Evolutionary conservation across 2,888 invertebrate genomes (phyloP).

Genomic region (Euclidia mi): DNA sequence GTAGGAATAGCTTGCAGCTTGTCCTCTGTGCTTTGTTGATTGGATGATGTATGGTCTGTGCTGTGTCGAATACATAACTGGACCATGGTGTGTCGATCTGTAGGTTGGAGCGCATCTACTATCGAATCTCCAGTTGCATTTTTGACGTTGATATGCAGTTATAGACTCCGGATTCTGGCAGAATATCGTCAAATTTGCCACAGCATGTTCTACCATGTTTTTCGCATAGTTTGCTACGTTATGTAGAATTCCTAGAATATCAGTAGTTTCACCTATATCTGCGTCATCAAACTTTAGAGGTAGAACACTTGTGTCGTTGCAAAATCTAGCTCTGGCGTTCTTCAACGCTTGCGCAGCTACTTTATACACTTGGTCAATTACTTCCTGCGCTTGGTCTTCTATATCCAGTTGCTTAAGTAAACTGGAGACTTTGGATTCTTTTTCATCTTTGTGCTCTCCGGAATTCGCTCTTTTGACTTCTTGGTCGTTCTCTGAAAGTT

Average conservation of each 20-base stretch:
- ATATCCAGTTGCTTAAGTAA: constrained; percentile 66
- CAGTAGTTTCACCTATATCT: constrained; percentile 29
- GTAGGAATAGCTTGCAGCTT: constrained; percentile 12
- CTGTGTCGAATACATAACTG: constrained; percentile 61
- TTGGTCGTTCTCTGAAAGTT: background rate
- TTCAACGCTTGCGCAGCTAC: constrained; percentile 64
- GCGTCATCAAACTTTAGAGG: constrained; percentile 14
- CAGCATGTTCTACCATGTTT: constrained; percentile 60
- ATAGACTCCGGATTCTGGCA: constrained; percentile 62
- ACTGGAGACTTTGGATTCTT: constrained; percentile 12
- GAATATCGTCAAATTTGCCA: constrained; percentile 67
- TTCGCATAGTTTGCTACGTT: constrained; percentile 60
- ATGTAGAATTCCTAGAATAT: constrained; percentile 65
- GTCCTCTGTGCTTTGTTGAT: constrained; percentile 59
- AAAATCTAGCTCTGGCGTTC: constrained; percentile 68
- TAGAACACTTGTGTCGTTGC: constrained; percentile 56
- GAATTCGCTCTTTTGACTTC: no score
- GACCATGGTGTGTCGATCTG: constrained; percentile 66
- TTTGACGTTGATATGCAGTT: constrained; percentile 57
- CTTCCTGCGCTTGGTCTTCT: constrained; percentile 60
- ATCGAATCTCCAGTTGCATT: constrained; percentile 24
- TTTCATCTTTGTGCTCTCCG: background rate
- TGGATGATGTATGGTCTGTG: constrained; percentile 62
- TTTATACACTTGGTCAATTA: constrained; percentile 68
- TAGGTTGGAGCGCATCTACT: constrained; percentile 48